Evolutionary conservation across 2,113 vertebrate genomes (phyloP), one percentile per base, ranked within the genome.

Genomic region (Pogona vitticeps): DNA sequence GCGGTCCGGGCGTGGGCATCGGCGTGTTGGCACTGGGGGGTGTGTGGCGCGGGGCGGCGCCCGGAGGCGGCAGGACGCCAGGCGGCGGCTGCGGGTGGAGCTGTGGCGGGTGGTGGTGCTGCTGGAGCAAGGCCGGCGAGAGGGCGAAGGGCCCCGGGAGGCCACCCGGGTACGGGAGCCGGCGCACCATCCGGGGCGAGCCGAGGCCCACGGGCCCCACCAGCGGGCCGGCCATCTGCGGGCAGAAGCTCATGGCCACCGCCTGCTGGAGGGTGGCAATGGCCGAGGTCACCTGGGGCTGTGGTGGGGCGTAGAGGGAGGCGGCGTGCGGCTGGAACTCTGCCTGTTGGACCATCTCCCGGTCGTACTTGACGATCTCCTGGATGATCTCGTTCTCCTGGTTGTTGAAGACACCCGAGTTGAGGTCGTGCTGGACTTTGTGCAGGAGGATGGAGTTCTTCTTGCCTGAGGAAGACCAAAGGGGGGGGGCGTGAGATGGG

Each of bases 361-460:
- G 97, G 91, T 99, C 99, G 1, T 99, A 99, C 93, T 99, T 99
- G 80, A 99, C 98, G 0, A 99, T 99, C 96, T 99, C 98, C 94
- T 99, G 98, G 93, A 99, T 99, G 96, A 99, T 98, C 92, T 99
- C 99, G 4, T 99, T 99, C 95, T 99, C 99, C 28, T 96, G 98
- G 96, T 99, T 99, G 97, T 99, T 99, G 97, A 99, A 99, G 86
- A 99, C 97, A 0, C 99, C 99, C 0, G 99, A 98, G 96, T 97
- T 98, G 86, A 99, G 98, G 92, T 99, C 99, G 2, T 98, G 98
- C 90, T 99, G 98, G 63, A 99, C 98, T 94, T 99, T 99, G 96
- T 99, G 98, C 95, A 99, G 97, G 68, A 99, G 96, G 91, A 98
- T 97, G 0, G 99, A 99, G 89, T 99, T 99, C 95, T 99, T 99